A percentile compares a stretch with the other conserved stretches of the same genome.
These are phyloP conservation scores for Pteronura brasiliensis DNA, from an alignment of 2,113 vertebrate genomes.

Conservation along the genomic window DNA sequence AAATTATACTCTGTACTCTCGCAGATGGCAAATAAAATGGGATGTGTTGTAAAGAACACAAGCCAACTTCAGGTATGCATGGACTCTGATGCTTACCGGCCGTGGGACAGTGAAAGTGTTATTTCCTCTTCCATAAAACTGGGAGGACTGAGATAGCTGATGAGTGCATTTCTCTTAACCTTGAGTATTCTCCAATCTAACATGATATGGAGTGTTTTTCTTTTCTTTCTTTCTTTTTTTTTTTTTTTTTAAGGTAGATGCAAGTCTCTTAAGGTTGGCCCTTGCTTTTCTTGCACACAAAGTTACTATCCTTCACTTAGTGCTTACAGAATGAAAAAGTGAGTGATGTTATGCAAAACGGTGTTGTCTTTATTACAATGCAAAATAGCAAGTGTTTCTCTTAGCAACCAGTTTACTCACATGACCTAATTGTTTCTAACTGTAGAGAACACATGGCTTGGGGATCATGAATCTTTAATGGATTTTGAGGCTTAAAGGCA, in stretches of 20 bases:
- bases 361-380: not conserved
- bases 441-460: slow-evolving; percentile 68
- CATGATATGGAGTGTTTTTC: not conserved
- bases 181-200: not conserved
- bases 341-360: not conserved
- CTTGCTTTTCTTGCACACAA: not conserved
- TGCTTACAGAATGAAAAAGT: not conserved
- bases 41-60: not conserved
- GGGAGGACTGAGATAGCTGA: not conserved
- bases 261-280: not conserved
- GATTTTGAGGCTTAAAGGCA: slow-evolving; percentile 71
- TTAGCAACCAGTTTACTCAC: slow-evolving; percentile 57
- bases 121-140: not conserved
- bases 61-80: not conserved
- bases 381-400: slow-evolving; percentile 30
- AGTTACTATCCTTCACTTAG: not conserved
- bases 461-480: slow-evolving; percentile 77
- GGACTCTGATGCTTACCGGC: not conserved
- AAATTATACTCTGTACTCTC: not conserved
- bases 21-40: not conserved
- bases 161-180: not conserved
- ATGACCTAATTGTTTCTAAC: slow-evolving; percentile 64
- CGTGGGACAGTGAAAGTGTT: not conserved
- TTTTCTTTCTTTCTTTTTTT: not conserved
- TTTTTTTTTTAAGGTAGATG: not conserved